Evolutionary conservation across 2,113 vertebrate species (phyloP).

Genomic region (Dryoscopus gambensis): DNA sequence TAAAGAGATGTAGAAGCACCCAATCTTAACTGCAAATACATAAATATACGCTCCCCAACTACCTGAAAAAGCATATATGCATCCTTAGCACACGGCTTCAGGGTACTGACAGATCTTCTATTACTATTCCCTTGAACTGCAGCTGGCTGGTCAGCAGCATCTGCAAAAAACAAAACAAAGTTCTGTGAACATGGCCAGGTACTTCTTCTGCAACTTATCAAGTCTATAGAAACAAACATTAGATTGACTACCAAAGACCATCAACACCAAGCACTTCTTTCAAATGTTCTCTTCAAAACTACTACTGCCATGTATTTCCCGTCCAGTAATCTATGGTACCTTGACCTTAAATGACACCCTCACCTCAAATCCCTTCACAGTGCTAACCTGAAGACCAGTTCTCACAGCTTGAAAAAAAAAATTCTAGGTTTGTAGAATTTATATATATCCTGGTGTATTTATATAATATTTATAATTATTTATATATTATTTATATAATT

Average conservation of each 20-base stretch:
- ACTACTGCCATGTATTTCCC: background rate
- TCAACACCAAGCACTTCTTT: background rate
- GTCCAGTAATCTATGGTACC: background rate
- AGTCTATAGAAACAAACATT: background rate
- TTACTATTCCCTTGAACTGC: slow-evolving; percentile 92
- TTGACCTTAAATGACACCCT: background rate
- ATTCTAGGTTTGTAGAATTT: background rate
- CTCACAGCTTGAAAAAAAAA: background rate
- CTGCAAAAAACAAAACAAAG: slow-evolving; percentile 31
- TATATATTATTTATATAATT: no score
- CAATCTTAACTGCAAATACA: background rate
- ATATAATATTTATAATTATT: no score
- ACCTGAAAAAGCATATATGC: slow-evolving; percentile 99
- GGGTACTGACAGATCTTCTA: slow-evolving; percentile 89
- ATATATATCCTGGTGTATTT: no score
- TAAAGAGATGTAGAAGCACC: background rate
- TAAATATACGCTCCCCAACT: background rate
- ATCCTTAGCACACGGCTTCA: slow-evolving; percentile 96
- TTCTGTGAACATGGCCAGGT: background rate
- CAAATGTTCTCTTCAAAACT: background rate
- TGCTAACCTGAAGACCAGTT: background rate
- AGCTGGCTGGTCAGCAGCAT: slow-evolving; percentile 79
- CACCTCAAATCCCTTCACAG: background rate
- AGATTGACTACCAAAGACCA: background rate
- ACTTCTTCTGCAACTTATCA: background rate